Base-by-base conservation (phyloP, 1,140 invertebrate species). In the Proctacanthus coquilletti region DNA sequence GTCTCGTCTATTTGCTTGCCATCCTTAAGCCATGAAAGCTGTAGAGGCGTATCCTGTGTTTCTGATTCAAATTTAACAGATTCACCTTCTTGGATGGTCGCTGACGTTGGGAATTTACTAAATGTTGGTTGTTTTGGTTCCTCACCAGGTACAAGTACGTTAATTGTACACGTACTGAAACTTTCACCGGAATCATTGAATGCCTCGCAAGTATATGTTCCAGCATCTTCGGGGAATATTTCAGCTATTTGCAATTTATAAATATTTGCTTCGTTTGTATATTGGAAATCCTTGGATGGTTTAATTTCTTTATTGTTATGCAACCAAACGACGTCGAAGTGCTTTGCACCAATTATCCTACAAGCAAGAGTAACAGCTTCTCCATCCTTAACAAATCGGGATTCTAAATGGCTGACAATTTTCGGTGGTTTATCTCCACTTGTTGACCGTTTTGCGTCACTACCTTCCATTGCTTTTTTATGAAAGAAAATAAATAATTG, bases 241-340 rank as follows among this genome's bases (percentile, higher is more conserved):
- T 96, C 89, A 13, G 85, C 78, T 43, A 96, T 94, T 43, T 80
- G 72, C 41, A 96, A 62, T 52, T 86, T 87, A 62, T 92, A 85
- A 40, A 82, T 82, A 58, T 93, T 88, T 2, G 86, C 89, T 54
- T 86, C 80, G 50, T 75, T 86, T 15, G 80, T 76, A 53, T 93
- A 94, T 53, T 86, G 77, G 72, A 97, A 96, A 64, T 96, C 91
- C 64, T 93, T 94, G 56, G 83, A 88, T 0, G 88, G 83, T 61
- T 91, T 93, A 48, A 97, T 93, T 61, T 94, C 87, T 59, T 93
- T 93, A 61, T 93, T 91, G 55, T 94, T 92, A 62, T 94, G 88
- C 30, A 95, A 68, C 93, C 92, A 97, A 32, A 88, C 71, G 2
- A 94, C 85, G 53, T 93, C 88, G 56, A 92, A 91, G 45, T 87